These are phyloP conservation scores for Nudaria mundana DNA, from an alignment of 2,888 invertebrate genomes.

Conservation along the genomic window DNA sequence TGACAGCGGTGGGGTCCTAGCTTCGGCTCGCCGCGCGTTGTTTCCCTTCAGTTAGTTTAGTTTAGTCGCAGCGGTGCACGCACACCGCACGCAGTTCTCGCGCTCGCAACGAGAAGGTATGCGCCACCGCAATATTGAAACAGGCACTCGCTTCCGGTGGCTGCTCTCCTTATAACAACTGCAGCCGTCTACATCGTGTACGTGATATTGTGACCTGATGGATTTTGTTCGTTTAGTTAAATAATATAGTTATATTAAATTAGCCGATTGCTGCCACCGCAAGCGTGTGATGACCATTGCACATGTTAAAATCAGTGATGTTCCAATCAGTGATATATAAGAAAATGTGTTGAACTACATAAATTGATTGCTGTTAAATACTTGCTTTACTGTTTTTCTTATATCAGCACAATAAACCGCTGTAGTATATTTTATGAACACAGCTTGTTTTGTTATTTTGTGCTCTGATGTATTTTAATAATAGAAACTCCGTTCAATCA, in stretches of 20 bases:
- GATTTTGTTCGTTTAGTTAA: slow-evolving; percentile 15
- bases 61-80: slow-evolving; percentile 80
- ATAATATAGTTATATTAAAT: slow-evolving; percentile 4
- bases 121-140: slow-evolving; percentile 43
- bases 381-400: slow-evolving; percentile 33
- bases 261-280: slow-evolving; percentile 40
- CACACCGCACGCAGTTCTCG: slow-evolving; percentile 81
- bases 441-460: slow-evolving; percentile 37
- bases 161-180: slow-evolving; percentile 55
- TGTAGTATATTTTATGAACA: slow-evolving; percentile 45
- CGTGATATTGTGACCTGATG: slow-evolving; percentile 31
- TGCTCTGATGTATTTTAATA: slow-evolving; percentile 34
- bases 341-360: slow-evolving; percentile 62
- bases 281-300: slow-evolving; percentile 31
- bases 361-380: slow-evolving; percentile 32
- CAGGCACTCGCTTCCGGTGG: slow-evolving; percentile 72
- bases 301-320: slow-evolving; percentile 25
- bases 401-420: slow-evolving; percentile 42
- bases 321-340: slow-evolving; percentile 27
- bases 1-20: slow-evolving; percentile 70
- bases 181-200: slow-evolving; percentile 18
- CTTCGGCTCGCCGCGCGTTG: slow-evolving; percentile 52
- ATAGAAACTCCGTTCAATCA: slow-evolving; percentile 33
- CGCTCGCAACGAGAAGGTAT: slow-evolving; percentile 78
- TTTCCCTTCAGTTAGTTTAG: slow-evolving; percentile 67